Percentiles rank a stretch among this genome's conserved stretches.
Evolutionary conservation across 2,888 invertebrate genomes (phyloP).

Genomic region (Asteroscopus sphinx): DNA sequence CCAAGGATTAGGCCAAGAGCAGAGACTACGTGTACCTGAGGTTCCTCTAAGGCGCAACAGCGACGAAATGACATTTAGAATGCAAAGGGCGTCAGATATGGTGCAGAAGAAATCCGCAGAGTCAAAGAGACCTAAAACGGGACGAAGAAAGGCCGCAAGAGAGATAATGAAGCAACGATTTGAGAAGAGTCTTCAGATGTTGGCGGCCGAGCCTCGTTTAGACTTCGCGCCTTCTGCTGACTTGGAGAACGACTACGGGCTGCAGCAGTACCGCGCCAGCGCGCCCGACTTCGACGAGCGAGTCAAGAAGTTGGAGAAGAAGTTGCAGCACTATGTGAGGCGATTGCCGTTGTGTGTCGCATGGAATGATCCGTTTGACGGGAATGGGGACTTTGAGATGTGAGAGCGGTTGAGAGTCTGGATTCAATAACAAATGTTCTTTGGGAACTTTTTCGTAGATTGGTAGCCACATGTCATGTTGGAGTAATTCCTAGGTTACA

Average conservation of each 20-base stretch:
- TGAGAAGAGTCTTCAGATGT: constrained; percentile 96
- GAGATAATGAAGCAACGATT: constrained; percentile 94
- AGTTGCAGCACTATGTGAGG: constrained; percentile 86
- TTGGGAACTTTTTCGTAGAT: not conserved
- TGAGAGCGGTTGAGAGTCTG: constrained; percentile 47
- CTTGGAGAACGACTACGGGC: constrained; percentile 94
- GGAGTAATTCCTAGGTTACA: too few relatives aligned
- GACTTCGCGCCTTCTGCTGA: constrained; percentile 90
- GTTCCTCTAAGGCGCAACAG: constrained; percentile 67
- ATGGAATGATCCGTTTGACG: constrained; percentile 64
- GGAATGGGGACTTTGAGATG: constrained; percentile 20
- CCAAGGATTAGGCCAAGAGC: constrained; percentile 63
- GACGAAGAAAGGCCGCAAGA: constrained; percentile 77
- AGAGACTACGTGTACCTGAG: constrained; percentile 59
- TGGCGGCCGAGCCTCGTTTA: constrained; percentile 93
- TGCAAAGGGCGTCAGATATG: constrained; percentile 93
- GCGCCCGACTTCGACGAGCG: constrained; percentile 96
- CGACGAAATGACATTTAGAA: constrained; percentile 88
- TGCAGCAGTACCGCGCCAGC: constrained; percentile 95
- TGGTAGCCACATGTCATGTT: too few relatives aligned
- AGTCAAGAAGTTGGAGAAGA: constrained; percentile 93
- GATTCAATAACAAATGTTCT: not conserved
- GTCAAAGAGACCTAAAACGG: constrained; percentile 70
- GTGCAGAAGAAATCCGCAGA: constrained; percentile 93
- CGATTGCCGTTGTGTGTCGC: constrained; percentile 75